phyloP scores from a whole-genome alignment of 2,888 invertebrate genomes.

The Spilarctia lutea region DNA sequence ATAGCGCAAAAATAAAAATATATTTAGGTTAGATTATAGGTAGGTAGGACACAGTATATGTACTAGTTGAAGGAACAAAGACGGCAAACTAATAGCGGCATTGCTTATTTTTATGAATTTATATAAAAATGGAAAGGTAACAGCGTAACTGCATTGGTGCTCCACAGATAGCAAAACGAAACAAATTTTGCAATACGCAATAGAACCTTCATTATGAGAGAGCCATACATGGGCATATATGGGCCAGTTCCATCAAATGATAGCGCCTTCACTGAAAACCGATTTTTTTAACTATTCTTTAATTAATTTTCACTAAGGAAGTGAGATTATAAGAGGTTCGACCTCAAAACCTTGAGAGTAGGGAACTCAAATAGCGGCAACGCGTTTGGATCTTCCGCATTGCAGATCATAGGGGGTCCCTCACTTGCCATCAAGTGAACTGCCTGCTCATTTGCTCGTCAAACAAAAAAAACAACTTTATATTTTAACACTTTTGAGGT shows the following conservation, averaged over 20 bases:
- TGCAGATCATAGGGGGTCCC: neutral
- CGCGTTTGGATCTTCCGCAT: too few species aligned
- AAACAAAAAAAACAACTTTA: neutral
- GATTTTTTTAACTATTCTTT: neutral
- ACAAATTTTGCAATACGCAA: neutral
- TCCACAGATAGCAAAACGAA: neutral
- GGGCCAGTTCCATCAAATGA: neutral
- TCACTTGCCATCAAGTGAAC: neutral
- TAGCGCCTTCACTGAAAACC: too few species aligned
- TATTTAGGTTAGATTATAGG: too few species aligned
- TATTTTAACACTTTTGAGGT: neutral
- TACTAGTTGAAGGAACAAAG: too few species aligned
- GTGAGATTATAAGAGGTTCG: neutral
- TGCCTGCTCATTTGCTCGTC: neutral
- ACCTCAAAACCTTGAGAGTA: neutral
- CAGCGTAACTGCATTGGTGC: neutral
- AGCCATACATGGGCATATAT: neutral
- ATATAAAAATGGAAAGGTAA: neutral
- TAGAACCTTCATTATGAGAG: neutral
- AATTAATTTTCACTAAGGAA: neutral
- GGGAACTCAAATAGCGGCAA: too few species aligned
- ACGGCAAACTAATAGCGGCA: too few species aligned
- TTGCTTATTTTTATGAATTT: neutral
- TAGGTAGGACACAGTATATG: too few species aligned
- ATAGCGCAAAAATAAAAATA: too few species aligned